Percentiles rank a stretch among this genome's conserved stretches.
These are phyloP conservation scores for Linnaemya vulpina DNA, from an alignment of 2,888 invertebrate genomes.

Conservation along the genomic window DNA sequence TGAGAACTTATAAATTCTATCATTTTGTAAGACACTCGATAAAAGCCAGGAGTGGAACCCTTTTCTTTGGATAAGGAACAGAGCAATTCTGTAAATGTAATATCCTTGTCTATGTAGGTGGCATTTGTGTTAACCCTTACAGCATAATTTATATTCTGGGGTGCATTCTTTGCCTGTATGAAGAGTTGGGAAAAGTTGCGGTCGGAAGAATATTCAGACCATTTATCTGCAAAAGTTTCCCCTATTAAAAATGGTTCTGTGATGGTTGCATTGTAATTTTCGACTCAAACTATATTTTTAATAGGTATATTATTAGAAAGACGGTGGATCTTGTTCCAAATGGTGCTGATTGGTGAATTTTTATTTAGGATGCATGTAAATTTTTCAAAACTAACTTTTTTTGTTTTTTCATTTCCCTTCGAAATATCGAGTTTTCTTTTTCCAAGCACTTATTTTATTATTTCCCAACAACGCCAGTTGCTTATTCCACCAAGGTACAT, in stretches of 20 bases:
- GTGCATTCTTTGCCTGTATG: not conserved
- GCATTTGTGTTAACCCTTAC: not conserved
- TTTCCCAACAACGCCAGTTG: too few relatives aligned
- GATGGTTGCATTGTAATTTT: not conserved
- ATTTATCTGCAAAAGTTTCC: too few relatives aligned
- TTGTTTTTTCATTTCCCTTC: constrained; percentile 27
- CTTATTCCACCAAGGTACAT: not conserved
- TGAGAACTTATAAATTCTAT: not conserved
- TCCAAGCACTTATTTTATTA: too few relatives aligned
- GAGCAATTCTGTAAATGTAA: not conserved
- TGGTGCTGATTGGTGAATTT: constrained; percentile 5
- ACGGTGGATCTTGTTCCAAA: constrained; percentile 24
- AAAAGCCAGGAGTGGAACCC: not conserved
- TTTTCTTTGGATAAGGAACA: too few relatives aligned
- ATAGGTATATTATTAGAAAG: not conserved
- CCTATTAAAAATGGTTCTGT: too few relatives aligned
- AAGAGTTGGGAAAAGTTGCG: too few relatives aligned
- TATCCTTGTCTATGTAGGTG: not conserved
- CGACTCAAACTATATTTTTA: not conserved
- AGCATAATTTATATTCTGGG: not conserved
- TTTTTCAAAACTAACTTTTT: constrained; percentile 27
- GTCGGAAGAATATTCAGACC: too few relatives aligned
- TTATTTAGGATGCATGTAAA: constrained; percentile 27
- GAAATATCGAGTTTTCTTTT: constrained; percentile 16
- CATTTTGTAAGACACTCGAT: constrained; percentile 15